A percentile compares a stretch with the other conserved stretches of the same genome.
phyloP scores from a whole-genome alignment of 2,888 invertebrate species.

The Erannis defoliaria region DNA sequence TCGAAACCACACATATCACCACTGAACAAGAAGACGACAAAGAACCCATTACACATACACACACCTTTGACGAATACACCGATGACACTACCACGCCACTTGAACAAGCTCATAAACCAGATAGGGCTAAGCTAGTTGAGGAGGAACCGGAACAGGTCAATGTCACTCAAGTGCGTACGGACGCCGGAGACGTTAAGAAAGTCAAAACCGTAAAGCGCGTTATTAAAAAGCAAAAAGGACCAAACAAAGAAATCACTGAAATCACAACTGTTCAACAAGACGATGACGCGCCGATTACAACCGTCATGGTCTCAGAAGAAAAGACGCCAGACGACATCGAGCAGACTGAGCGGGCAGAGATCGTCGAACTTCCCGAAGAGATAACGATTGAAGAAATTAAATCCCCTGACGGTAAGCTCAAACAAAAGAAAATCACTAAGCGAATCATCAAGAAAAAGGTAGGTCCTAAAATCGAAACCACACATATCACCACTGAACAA shows the following conservation, averaged over 20 bases:
- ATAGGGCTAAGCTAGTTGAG: neutral
- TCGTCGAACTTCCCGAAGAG: neutral
- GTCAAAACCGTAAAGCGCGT: neutral
- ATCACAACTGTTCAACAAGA: constrained; percentile 1
- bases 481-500: constrained; percentile 75
- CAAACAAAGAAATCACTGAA: neutral
- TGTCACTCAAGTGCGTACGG: neutral
- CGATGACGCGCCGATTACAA: neutral
- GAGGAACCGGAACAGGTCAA: neutral
- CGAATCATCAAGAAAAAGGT: constrained; percentile 75
- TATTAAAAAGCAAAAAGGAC: neutral
- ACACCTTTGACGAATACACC: constrained; percentile 47
- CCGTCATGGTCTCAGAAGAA: neutral
- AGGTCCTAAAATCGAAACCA: constrained; percentile 73
- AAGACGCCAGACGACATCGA: neutral
- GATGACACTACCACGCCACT: constrained; percentile 21
- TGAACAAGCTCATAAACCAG: neutral
- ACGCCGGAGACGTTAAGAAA: neutral
- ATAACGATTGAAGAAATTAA: neutral
- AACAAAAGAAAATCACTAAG: constrained; percentile 11
- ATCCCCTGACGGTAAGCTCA: neutral
- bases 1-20: constrained; percentile 63
- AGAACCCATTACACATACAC: neutral
- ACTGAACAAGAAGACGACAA: neutral
- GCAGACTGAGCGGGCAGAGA: neutral